Percentiles rank a stretch among this genome's conserved stretches.
phyloP scores from a whole-genome alignment of 2,888 invertebrate species.

The Lochmaea crataegi region DNA sequence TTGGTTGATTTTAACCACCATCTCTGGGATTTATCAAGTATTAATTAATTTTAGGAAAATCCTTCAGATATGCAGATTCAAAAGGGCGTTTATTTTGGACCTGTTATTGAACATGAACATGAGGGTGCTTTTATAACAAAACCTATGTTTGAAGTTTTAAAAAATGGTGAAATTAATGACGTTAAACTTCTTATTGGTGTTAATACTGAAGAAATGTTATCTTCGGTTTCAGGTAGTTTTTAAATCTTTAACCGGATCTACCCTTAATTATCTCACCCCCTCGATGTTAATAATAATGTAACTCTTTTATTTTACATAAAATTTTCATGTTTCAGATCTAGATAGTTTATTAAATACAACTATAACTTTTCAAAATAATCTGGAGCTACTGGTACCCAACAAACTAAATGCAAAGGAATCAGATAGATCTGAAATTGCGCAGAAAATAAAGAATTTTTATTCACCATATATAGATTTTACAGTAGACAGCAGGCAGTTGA shows the following conservation, averaged over 20 bases:
- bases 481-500: constrained; percentile 22
- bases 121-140: constrained; percentile 46
- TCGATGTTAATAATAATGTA: no score
- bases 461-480: constrained; percentile 33
- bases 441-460: constrained; percentile 44
- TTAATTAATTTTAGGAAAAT: constrained; percentile 36
- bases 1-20: background rate
- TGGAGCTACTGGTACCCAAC: constrained; percentile 39
- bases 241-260: background rate
- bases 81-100: constrained; percentile 48
- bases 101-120: constrained; percentile 45
- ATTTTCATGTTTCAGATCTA: constrained; percentile 3
- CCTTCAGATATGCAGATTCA: constrained; percentile 41
- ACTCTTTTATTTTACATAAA: no score
- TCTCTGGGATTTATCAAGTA: background rate
- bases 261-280: background rate
- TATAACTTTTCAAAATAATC: constrained; percentile 16
- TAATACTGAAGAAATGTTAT: constrained; percentile 44
- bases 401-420: constrained; percentile 40
- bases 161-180: constrained; percentile 41
- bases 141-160: constrained; percentile 41
- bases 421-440: constrained; percentile 24
- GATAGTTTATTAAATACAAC: constrained; percentile 7
- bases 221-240: background rate
- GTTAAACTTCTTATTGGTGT: constrained; percentile 47